Base-by-base conservation (phyloP, 2,888 invertebrate genomes). In the Dicycla oo region DNA sequence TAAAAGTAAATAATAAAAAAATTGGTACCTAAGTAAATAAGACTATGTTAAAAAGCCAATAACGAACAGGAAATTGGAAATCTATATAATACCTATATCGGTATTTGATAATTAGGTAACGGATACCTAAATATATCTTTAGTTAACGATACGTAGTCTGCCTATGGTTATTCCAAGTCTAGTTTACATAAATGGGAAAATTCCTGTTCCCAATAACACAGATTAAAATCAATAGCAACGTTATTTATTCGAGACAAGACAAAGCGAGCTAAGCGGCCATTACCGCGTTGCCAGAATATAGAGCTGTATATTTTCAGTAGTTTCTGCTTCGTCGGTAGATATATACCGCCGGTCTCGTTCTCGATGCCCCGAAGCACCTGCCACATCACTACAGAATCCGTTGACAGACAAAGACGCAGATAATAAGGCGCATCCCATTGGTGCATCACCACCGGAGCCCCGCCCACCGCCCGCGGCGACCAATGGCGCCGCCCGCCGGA, bases 381-480 rank as follows among this genome's bases (percentile, higher is more conserved):
- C 89, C 82, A 89, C 89, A 88, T 87, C 86, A 87, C 86, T 89
- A 89, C 94, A 94, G 94, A 93, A 88, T 94, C 94, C 89, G 86
- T 85, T 92, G 96, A 95, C 96, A 96, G 96, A 96, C 96, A 95
- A 96, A 95, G 95, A 95, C 94, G 94, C 92, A 95, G 95, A 96
- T 95, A 95, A 96, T 93, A 92, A 90, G 92, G 94, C 90, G 88
- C 94, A 96, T 96, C 96, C 95, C 94, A 96, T 96, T 96, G 96
- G 96, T 96, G 96, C 96, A 96, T 96, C 97, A 96, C 94, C 89
- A 88, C 91, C 89, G 92, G 88, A 88, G 93, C 94, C 93, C 93
- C 96, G 96, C 96, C 96, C 93, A 88, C 89, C 86, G 84, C 82
- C 87, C 84, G 84, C 90, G 88, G 83, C 91, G 89, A 76, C 95